Evolutionary conservation across 1,140 invertebrate species (phyloP).

Genomic region (Apis dorsata): DNA sequence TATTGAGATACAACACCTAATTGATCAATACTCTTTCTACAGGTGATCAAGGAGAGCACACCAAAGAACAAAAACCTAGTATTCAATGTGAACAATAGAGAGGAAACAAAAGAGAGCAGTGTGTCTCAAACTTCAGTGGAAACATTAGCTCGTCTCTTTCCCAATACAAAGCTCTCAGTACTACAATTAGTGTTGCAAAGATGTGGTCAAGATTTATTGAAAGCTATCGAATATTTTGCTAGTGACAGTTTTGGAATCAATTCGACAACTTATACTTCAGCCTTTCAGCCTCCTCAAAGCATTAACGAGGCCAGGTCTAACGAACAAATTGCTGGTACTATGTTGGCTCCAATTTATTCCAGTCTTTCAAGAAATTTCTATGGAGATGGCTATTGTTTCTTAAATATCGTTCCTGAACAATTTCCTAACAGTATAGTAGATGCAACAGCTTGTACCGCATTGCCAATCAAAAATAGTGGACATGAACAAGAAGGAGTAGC

Average conservation of each 20-base stretch:
- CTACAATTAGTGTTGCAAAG: conserved; percentile 92
- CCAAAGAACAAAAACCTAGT: conserved; percentile 35
- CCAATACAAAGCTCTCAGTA: conserved; percentile 91
- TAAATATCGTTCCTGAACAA: conserved; percentile 71
- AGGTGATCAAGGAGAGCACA: not conserved
- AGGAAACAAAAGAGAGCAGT: conserved; percentile 55
- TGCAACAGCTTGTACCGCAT: not conserved
- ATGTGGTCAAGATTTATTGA: conserved; percentile 92
- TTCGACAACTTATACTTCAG: conserved; percentile 49
- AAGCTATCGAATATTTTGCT: conserved; percentile 86
- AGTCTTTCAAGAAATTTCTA: conserved; percentile 68
- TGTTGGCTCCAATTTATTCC: conserved; percentile 66
- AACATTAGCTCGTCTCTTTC: conserved; percentile 92
- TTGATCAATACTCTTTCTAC: not conserved
- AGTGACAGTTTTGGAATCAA: conserved; percentile 67
- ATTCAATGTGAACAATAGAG: conserved; percentile 38
- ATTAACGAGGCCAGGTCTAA: conserved; percentile 19
- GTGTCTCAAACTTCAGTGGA: conserved; percentile 87
- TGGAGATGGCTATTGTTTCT: conserved; percentile 69
- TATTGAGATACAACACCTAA: not conserved
- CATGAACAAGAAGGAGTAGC: conserved; percentile 63
- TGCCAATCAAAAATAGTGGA: conserved; percentile 50
- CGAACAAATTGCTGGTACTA: conserved; percentile 39
- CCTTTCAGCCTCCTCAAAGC: conserved; percentile 66
- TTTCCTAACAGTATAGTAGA: conserved; percentile 50